phyloP scores from a whole-genome alignment of 1,140 invertebrate genomes.

The Ptiloglossa arizonensis region DNA sequence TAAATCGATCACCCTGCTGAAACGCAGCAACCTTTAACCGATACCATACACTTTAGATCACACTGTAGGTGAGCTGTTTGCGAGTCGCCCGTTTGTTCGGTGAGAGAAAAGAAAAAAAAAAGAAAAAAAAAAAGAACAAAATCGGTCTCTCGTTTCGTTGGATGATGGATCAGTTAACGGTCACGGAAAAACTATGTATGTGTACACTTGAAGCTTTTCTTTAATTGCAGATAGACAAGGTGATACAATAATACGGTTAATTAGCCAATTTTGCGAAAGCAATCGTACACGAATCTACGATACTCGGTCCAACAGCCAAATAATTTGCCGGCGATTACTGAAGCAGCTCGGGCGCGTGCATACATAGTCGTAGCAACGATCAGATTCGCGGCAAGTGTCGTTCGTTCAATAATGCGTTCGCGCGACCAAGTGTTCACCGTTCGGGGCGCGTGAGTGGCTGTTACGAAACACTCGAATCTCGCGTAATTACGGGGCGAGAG shows the following conservation, averaged over 20 bases:
- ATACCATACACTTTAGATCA: conserved; percentile 8
- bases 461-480: too few species aligned
- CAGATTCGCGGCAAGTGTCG: conserved; percentile 10
- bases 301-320: neutral
- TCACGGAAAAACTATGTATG: too few species aligned
- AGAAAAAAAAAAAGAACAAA: neutral
- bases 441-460: too few species aligned
- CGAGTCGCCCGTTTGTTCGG: too few species aligned
- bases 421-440: too few species aligned
- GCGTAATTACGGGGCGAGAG: too few species aligned
- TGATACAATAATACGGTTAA: neutral
- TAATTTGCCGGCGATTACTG: conserved; percentile 7
- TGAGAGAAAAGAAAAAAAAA: neutral
- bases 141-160: neutral
- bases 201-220: neutral
- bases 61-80: too few species aligned
- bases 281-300: neutral
- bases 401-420: neutral
- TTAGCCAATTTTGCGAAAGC: conserved; percentile 19
- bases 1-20: neutral
- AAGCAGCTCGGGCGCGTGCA: neutral
- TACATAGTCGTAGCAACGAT: conserved; percentile 39
- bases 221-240: conserved; percentile 20
- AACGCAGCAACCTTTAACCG: conserved; percentile 28
- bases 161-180: conserved; percentile 22